Conservation (phyloP, 1,140 invertebrate species). For the Lethocerus indicus region DNA sequence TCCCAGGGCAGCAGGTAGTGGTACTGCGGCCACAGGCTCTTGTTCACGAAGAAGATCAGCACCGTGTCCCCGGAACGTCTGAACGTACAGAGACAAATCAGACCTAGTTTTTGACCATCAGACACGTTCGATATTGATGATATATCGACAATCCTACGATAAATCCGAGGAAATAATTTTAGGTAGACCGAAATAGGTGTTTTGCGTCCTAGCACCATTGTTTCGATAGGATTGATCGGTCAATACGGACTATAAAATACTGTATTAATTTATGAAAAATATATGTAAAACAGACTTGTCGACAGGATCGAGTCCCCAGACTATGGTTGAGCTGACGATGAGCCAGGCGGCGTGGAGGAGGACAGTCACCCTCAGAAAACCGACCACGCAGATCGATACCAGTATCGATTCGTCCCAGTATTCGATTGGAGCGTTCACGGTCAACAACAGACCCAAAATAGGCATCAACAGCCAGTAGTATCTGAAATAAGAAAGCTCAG, state of each 20-base stretch:
- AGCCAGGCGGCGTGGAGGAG: conserved; percentile 28
- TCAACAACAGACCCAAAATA: conserved; percentile 45
- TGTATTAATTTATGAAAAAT: neutral
- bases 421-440: conserved; percentile 50
- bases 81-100: conserved; percentile 3
- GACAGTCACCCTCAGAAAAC: conserved; percentile 44
- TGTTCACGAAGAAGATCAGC: conserved; percentile 48
- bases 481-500: conserved; percentile 30
- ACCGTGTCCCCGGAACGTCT: conserved; percentile 52
- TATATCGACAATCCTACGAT: neutral
- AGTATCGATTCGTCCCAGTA: conserved; percentile 50
- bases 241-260: neutral
- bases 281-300: conserved; percentile 41
- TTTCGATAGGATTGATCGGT: neutral
- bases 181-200: neutral
- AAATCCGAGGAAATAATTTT: neutral
- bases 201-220: neutral
- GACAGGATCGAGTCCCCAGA: conserved; percentile 51
- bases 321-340: conserved; percentile 44
- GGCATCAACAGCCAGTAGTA: conserved; percentile 50
- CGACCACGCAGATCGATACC: conserved; percentile 39
- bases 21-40: conserved; percentile 58
- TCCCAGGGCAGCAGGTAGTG: conserved; percentile 60
- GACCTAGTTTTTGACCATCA: too few species aligned
- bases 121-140: neutral